Conservation (phyloP, 1,140 invertebrate genomes). For the Procambarus virginalis region DNA sequence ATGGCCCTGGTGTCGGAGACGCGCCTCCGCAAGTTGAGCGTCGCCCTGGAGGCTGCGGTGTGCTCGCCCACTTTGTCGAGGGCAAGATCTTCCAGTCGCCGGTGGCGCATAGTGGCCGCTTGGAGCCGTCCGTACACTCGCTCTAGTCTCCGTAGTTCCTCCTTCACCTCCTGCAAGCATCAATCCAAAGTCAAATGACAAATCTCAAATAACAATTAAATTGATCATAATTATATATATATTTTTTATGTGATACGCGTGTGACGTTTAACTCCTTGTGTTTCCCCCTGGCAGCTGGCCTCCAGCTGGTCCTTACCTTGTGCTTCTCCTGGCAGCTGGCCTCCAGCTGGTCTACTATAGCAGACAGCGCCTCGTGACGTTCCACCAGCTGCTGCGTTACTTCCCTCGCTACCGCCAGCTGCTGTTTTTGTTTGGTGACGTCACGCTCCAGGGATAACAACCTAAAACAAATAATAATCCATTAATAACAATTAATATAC, state of each 20-base stretch:
- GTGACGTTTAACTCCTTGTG: too few relatives aligned
- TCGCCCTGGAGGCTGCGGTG: conserved; percentile 37
- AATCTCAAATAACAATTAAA: too few relatives aligned
- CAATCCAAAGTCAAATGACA: too few relatives aligned
- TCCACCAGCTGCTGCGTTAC: conserved; percentile 53
- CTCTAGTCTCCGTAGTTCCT: conserved; percentile 9
- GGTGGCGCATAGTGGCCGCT: conserved; percentile 22
- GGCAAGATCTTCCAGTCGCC: conserved; percentile 42
- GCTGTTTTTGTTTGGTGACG: conserved; percentile 19
- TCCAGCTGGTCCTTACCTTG: too few relatives aligned
- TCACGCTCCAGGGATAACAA: conserved; percentile 44
- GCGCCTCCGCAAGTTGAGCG: conserved; percentile 12
- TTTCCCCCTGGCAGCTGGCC: too few relatives aligned
- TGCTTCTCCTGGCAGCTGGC: too few relatives aligned
- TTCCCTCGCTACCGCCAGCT: conserved; percentile 22
- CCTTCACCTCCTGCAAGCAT: conserved; percentile 10
- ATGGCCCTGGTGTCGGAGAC: conserved; percentile 29
- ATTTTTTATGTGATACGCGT: too few relatives aligned
- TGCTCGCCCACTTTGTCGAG: conserved; percentile 44
- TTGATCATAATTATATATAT: too few relatives aligned
- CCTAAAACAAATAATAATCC: neutral
- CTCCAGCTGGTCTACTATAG: conserved; percentile 14
- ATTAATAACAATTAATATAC: too few relatives aligned
- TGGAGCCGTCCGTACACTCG: conserved; percentile 18
- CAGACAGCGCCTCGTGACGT: conserved; percentile 31